Base-by-base conservation (phyloP, 1,140 invertebrate genomes). In the Drosophila sucinea region DNA sequence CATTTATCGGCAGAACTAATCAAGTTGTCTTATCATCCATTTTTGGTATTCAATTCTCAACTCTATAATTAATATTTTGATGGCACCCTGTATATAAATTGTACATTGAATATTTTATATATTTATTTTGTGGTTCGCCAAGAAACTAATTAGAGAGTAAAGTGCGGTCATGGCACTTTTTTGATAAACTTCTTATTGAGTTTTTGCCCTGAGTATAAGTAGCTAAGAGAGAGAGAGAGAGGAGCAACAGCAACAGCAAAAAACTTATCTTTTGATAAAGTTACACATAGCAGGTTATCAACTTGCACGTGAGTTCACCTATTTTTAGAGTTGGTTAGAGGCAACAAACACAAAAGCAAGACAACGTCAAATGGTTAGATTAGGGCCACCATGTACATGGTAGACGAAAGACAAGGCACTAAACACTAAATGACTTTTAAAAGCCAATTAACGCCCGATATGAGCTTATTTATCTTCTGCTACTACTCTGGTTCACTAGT, bases 381-480 rank as follows among this genome's bases (percentile, higher is more conserved):
- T 51, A 51, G 23, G 44, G 40, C 40, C 40, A 27, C 23, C 23
- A 51, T 51, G 10, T 10, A 67, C 73, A 77, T 60, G 73, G 69
- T 72, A 75, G 73, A 32, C 8, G 32, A 70, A 29, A 62, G 51
- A 51, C 62, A 32, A 68, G 60, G 56, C 35, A 62, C 61, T 58
- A 67, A 66, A 71, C 51, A 77, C 70, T 77, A 76, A 79, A 75
- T 79, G 76, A 67, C 76, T 76, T 79, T 79, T 79, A 79, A 79
- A 79, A 72, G 73, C 68, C 73, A 79, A 79, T 79, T 79, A 79
- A 79, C 33, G 60, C 60, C 41, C 60, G 74, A 77, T 77, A 77
- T 73, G 66, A 63, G 61, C 41, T 47, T 47, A 63, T 47, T 40
- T 61, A 58, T 58, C 32, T 58, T 17, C n/a, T 35, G 56, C 30